These are phyloP conservation scores for Sceliomorpha sp. DNA, from an alignment of 2,888 invertebrate genomes.

Conservation along the genomic window DNA sequence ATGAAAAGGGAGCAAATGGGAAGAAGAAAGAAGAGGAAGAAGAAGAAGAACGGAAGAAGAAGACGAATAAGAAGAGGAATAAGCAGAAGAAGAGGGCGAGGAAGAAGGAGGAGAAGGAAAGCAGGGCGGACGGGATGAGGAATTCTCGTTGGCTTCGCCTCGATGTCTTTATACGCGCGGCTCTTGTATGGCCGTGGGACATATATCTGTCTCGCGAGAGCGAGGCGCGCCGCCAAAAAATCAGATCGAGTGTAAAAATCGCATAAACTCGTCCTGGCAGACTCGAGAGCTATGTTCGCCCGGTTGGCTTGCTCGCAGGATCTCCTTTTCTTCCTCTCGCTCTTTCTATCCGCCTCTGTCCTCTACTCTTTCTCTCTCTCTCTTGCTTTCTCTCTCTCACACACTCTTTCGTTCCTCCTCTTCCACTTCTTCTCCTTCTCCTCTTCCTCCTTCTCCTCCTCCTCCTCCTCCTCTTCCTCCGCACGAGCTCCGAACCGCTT, in stretches of 20 bases:
- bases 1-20: slow-evolving; percentile 29
- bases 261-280: slow-evolving; percentile 80
- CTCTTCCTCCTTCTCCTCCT: slow-evolving; percentile 25
- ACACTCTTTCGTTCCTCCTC: slow-evolving; percentile 23
- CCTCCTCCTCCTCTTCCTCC: slow-evolving; percentile 70
- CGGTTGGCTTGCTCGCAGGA: slow-evolving; percentile 64
- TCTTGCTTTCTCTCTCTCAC: slow-evolving; percentile 31
- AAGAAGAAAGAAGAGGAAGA: slow-evolving; percentile 35
- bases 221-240: slow-evolving; percentile 80
- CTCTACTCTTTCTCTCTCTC: slow-evolving; percentile 18
- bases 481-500: slow-evolving; percentile 64
- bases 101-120: slow-evolving; percentile 57
- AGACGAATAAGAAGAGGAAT: slow-evolving; percentile 34
- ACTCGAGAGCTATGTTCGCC: slow-evolving; percentile 75
- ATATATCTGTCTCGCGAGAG: slow-evolving; percentile 79
- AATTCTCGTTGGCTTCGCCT: slow-evolving; percentile 80
- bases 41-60: slow-evolving; percentile 41
- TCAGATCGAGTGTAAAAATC: slow-evolving; percentile 80
- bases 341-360: slow-evolving; percentile 21
- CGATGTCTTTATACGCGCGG: slow-evolving; percentile 81
- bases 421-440: slow-evolving; percentile 27
- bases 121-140: slow-evolving; percentile 77
- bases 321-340: slow-evolving; percentile 35
- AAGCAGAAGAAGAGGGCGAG: slow-evolving; percentile 22
- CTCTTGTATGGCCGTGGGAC: slow-evolving; percentile 78